Evolutionary conservation across 2,888 invertebrate genomes (phyloP), one percentile per base, ranked within the genome.

Genomic region (Lomographa bimaculata): DNA sequence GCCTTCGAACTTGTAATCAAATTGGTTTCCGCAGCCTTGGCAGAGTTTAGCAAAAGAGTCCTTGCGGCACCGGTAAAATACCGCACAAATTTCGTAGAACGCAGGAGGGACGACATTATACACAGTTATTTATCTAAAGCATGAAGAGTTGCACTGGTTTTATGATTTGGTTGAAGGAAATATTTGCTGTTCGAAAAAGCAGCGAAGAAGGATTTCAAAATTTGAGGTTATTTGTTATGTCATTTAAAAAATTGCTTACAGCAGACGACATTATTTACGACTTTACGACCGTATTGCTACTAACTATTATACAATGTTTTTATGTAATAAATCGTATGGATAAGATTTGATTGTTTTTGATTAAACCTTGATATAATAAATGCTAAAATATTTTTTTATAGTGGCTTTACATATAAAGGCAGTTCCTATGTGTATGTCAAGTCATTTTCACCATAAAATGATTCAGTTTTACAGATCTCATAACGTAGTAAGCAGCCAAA

Each of bases 71-170:
- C 93, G 51, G 93, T 92, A 65, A 94, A 93, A 75, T 93, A 93
- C 54, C 94, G 91, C 52, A 94, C 90, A 80, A 94, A 92, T 79
- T 94, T 94, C 17, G 94, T 94, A 34, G 94, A 94, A 60, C 94
- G 90, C 65, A 93, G 76, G 55, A 93, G 90, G 48, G 92, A 92
- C 64, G 92, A 91, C 93, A 93, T 93, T 56, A 53, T 85, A 41
- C 26, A 48, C 39, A 24, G 30, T 7, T 20, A 46, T 47, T 46
- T 46, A 14, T n/a, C 44, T 56, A 62, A 36, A 38, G 41, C 60
- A 68, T 64, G 50, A 55, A 54, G 33, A 49, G 46, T 45, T 46
- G 8, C 18, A 47, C 32, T 19, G 16, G 7, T 35, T 46, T 32
- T 41, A 33, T 6, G 10, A 27, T 6, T 36, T 14, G 4, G 14